These are phyloP conservation scores for Neopelma chrysocephalum DNA, from an alignment of 2,797 vertebrate genomes.

Conservation along the genomic window DNA sequence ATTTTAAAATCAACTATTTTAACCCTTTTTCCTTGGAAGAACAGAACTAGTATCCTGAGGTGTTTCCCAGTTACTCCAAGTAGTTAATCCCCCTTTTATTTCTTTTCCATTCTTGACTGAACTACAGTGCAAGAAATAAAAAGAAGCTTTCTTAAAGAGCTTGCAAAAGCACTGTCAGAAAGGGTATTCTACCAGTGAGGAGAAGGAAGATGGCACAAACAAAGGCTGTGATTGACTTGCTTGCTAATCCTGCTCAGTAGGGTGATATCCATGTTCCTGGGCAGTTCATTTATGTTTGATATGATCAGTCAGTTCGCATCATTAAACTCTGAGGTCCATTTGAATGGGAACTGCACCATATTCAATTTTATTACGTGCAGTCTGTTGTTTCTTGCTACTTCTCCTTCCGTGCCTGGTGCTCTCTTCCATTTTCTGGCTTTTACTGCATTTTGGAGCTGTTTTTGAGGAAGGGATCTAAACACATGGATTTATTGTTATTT, in stretches of 20 bases:
- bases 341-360: neutral
- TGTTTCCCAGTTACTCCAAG: neutral
- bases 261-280: neutral
- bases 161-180: neutral
- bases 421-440: neutral
- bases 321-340: neutral
- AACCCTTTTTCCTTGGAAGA: neutral
- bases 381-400: neutral
- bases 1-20: neutral
- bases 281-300: neutral
- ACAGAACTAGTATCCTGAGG: neutral
- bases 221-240: neutral
- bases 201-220: neutral
- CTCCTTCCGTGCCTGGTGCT: neutral
- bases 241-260: neutral
- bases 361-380: neutral
- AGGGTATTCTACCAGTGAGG: neutral
- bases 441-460: neutral
- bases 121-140: neutral
- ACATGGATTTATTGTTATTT: neutral
- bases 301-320: neutral
- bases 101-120: neutral
- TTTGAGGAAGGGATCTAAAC: neutral
- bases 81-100: neutral
- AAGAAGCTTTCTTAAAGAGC: neutral